Evolutionary conservation across 2,888 invertebrate genomes (phyloP), one percentile per base, ranked within the genome.

Genomic region (Papilio elwesi): DNA sequence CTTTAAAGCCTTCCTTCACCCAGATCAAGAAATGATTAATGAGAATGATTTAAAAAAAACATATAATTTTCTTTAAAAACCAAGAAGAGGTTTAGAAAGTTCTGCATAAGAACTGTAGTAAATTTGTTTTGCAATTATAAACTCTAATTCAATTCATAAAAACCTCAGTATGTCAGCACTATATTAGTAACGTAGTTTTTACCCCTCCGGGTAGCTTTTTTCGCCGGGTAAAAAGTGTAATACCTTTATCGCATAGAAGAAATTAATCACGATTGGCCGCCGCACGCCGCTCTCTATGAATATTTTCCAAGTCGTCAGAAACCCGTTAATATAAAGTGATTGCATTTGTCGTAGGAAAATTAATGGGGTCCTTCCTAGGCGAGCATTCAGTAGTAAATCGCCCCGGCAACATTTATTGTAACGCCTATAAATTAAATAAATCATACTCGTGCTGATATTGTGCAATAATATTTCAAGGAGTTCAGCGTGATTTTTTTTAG

Each of bases 201-300:
- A 68, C 65, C 57, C 49, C 36, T 57, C 64, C 48, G 66, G 47
- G 66, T 66, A 69, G 57, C 55, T 70, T 70, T 64, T 73, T 73
- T 73, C 66, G 66, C 70, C 59, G 52, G 53, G 53, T 73, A 73
- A 71, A 71, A 74, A 71, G 74, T 71, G 57, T 74, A 71, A 71
- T 74, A 66, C 65, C 71, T 74, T 65, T 65, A 72, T 70, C 49
- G 74, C 80, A 80, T 81, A 80, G 83, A 84, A 84, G 86, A 88
- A 86, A 88, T 87, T 85, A 87, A 89, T 88, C 85, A 87, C 79
- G 76, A 79, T 76, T 77, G 73, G 64, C 76, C 75, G 76, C 77
- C 79, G 81, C 78, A 78, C 77, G 80, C 76, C 78, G 81, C 76
- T 80, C 79, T 81, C 75, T 77, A 84, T 79, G 80, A 81, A 82